Percentiles rank a stretch among this genome's conserved stretches.
These are phyloP conservation scores for Acanthococcus lagerstroemiae DNA, from an alignment of 2,888 invertebrate species.

Conservation along the genomic window DNA sequence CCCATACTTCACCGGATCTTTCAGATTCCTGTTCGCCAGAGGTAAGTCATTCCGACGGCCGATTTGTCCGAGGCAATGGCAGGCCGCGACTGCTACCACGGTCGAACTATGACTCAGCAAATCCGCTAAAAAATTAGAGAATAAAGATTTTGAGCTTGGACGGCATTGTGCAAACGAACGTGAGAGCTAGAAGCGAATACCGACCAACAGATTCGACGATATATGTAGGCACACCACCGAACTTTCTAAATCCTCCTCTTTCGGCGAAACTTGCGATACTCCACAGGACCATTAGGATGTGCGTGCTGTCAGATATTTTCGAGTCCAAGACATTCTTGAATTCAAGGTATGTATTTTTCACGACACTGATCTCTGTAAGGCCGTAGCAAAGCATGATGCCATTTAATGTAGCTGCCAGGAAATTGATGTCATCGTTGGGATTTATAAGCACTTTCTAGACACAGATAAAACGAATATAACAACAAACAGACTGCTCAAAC, in stretches of 20 bases:
- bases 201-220: constrained; percentile 5
- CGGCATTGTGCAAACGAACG: no score
- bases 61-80: constrained; percentile 10
- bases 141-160: not conserved
- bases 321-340: not conserved
- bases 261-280: constrained; percentile 11
- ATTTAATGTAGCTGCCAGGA: not conserved
- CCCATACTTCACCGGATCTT: constrained; percentile 15
- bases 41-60: constrained; percentile 13
- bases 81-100: not conserved
- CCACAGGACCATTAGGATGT: not conserved
- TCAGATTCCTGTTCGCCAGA: constrained; percentile 7
- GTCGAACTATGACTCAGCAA: not conserved
- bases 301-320: not conserved
- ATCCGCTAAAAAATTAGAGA: not conserved
- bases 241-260: not conserved
- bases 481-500: no score
- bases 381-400: not conserved
- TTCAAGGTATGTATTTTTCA: not conserved
- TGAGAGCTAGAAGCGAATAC: not conserved
- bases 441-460: not conserved
- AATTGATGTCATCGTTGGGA: not conserved
- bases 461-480: no score
- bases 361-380: not conserved
- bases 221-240: not conserved